Evolutionary conservation across 2,797 vertebrate genomes (phyloP).

Genomic region (Ctenosaura bakeri): DNA sequence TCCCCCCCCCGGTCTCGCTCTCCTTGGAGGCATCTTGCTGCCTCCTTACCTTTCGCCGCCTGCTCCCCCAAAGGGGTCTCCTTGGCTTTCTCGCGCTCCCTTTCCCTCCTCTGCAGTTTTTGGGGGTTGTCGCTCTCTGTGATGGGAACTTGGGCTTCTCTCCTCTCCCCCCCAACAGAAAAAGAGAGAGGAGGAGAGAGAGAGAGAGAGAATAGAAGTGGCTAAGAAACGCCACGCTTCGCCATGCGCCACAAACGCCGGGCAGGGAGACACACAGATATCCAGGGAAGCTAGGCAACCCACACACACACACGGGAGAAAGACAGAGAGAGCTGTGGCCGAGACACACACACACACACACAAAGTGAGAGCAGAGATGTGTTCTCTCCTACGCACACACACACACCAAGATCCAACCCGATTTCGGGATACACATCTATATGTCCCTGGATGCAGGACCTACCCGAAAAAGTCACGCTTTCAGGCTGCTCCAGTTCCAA

Average conservation of each 20-base stretch:
- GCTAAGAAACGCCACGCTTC: background rate
- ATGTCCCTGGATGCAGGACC: background rate
- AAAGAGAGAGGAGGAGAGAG: background rate
- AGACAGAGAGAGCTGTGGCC: too few relatives aligned
- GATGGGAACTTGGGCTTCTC: background rate
- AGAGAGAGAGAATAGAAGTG: background rate
- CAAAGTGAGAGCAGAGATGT: too few relatives aligned
- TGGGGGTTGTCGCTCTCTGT: background rate
- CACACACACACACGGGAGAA: too few relatives aligned
- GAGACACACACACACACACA: too few relatives aligned
- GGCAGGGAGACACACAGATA: background rate
- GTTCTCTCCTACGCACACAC: too few relatives aligned
- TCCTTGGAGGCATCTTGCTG: background rate
- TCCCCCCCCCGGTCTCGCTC: accelerated
- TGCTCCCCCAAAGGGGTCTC: background rate
- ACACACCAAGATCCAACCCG: too few relatives aligned
- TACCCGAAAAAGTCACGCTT: background rate
- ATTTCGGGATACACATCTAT: background rate
- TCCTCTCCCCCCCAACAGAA: background rate
- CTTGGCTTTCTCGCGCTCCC: background rate
- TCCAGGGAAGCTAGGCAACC: background rate
- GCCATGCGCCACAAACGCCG: background rate
- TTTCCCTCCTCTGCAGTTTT: constrained; percentile 1
- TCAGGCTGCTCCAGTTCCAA: too few relatives aligned
- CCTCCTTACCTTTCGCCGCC: background rate